These are phyloP conservation scores for Protobothrops mucrosquamatus DNA, from an alignment of 2,113 vertebrate species.

Conservation along the genomic window DNA sequence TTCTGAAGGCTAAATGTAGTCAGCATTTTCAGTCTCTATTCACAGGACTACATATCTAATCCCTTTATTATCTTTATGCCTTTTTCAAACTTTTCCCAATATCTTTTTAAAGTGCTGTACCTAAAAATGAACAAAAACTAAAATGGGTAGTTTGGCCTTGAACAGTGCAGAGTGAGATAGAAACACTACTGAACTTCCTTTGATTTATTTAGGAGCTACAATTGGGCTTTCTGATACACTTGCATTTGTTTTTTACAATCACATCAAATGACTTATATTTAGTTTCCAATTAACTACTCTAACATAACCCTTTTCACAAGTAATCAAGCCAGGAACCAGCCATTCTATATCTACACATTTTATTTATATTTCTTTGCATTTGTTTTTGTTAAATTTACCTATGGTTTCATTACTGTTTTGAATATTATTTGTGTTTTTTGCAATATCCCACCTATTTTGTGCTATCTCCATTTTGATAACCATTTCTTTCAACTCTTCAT, in stretches of 20 bases:
- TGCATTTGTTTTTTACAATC: background rate
- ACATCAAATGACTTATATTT: background rate
- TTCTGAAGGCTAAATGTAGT: background rate
- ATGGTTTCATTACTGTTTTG: background rate
- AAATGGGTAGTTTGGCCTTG: background rate
- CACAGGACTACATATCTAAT: background rate
- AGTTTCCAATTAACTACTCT: background rate
- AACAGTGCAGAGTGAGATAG: background rate
- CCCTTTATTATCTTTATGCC: background rate
- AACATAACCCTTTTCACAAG: background rate
- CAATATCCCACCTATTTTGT: background rate
- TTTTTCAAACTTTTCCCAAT: background rate
- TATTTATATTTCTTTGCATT: background rate
- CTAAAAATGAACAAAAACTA: background rate
- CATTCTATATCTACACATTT: background rate
- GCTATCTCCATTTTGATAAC: background rate
- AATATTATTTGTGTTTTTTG: background rate
- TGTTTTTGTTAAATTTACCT: background rate
- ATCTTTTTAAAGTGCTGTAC: background rate
- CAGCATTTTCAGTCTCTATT: background rate
- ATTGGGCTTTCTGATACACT: background rate
- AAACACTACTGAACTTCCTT: background rate
- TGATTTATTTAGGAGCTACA: background rate
- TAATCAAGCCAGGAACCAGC: background rate
- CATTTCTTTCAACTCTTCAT: background rate